Evolutionary conservation across 2,888 invertebrate species (phyloP).

Genomic region (Cantharis lateralis): DNA sequence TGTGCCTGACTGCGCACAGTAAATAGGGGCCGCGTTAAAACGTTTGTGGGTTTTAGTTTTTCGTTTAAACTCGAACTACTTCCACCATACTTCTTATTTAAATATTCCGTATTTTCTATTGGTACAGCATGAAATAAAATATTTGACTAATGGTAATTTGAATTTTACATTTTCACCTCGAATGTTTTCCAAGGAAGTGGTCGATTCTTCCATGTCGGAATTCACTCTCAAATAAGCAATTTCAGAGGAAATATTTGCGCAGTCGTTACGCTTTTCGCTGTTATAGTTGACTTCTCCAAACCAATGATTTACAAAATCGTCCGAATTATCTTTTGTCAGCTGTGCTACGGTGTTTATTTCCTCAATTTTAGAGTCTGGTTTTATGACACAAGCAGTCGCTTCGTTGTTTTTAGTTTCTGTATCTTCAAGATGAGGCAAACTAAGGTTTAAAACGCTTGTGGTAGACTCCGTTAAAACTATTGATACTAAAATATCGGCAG

Average conservation of each 20-base stretch:
- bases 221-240: slow-evolving; percentile 43
- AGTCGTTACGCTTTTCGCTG: slow-evolving; percentile 13
- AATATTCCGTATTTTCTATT: background rate
- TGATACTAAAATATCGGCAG: slow-evolving; percentile 43
- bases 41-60: background rate
- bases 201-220: slow-evolving; percentile 36
- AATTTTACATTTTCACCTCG: background rate
- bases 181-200: slow-evolving; percentile 38
- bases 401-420: slow-evolving; percentile 1
- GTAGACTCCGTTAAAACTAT: slow-evolving; percentile 51
- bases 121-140: background rate
- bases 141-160: background rate
- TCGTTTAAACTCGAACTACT: background rate
- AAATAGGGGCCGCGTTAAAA: background rate
- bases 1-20: slow-evolving; percentile 46
- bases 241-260: slow-evolving; percentile 39
- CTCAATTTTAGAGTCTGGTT: slow-evolving; percentile 1
- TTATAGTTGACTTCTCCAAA: background rate
- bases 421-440: slow-evolving; percentile 47
- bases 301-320: background rate
- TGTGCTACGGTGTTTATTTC: background rate
- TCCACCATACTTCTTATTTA: background rate
- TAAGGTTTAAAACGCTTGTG: slow-evolving; percentile 46
- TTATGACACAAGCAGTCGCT: slow-evolving; percentile 20
- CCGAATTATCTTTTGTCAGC: background rate